Evolutionary conservation across 2,888 invertebrate genomes (phyloP), one percentile per base, ranked within the genome.

Genomic region (Ormyrus nitidulus): DNA sequence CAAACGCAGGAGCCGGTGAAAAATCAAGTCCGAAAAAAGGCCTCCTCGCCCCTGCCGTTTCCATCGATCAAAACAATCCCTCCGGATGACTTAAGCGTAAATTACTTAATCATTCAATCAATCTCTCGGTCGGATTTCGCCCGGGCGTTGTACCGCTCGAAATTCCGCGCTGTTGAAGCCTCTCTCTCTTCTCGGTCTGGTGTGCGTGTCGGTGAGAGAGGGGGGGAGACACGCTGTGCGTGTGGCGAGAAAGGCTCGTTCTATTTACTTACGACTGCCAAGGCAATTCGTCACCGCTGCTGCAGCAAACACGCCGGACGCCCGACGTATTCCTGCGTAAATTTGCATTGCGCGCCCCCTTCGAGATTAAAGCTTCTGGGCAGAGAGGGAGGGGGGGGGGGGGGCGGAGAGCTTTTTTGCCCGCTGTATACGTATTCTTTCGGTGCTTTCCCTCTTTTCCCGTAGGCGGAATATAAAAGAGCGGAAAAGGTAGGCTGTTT

Each of bases 231-330:
- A 34, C 10, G 13, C 54, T 19, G 49, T 61, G 54, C 69, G 69
- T 76, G 62, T 76, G 69, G 69, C 61, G 11, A 54, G 62, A 59
- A 49, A 56, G 64, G 58, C 34, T n/a, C 49, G 73, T 62, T 79
- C 69, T 76, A 76, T 80, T 80, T 80, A 80, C 80, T 80, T 80
- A 80, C 76, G 58, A 75, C 80, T 68, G 70, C 75, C 65, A 70
- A 68, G 75, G 79, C 70, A 79, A 79, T 79, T 79, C 79, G 75
- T 79, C 75, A 75, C 70, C 59, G 65, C 13, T 4, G 34, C 34
- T 34, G 34, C 34, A 34, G 34, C 34, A 34, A 34, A 34, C 34
- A 34, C 34, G 34, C 34, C 34, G 34, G 34, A 34, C 34, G 34
- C 34, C 34, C 34, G 34, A 62, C 73, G 69, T 74, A 74, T 68